phyloP scores from a whole-genome alignment of 1,140 invertebrate genomes.

The Carposina sasakii region DNA sequence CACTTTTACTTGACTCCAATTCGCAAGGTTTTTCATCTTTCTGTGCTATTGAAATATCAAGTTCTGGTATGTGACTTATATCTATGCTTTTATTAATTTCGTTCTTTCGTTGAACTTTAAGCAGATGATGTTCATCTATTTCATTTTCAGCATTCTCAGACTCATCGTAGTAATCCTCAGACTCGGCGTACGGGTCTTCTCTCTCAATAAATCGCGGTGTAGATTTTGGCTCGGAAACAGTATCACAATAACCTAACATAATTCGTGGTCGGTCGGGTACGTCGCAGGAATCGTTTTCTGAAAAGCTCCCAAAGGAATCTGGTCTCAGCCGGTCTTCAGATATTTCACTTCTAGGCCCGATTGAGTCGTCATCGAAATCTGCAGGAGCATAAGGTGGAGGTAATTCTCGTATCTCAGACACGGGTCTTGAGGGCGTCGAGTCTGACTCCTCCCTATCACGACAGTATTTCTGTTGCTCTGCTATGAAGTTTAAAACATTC shows the following conservation, averaged over 20 bases:
- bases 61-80: slow-evolving; percentile 34
- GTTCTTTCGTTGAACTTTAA: slow-evolving; percentile 68
- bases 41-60: slow-evolving; percentile 24
- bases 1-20: slow-evolving; percentile 53
- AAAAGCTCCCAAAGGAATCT: slow-evolving; percentile 64
- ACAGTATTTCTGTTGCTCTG: slow-evolving; percentile 83
- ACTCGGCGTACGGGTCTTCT: slow-evolving; percentile 61
- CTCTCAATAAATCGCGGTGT: slow-evolving; percentile 61
- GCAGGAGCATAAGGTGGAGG: slow-evolving; percentile 64
- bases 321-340: slow-evolving; percentile 61
- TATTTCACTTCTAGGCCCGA: slow-evolving; percentile 60
- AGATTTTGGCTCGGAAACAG: slow-evolving; percentile 54
- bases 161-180: slow-evolving; percentile 54
- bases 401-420: slow-evolving; percentile 68
- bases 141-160: slow-evolving; percentile 63
- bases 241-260: slow-evolving; percentile 47
- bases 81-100: slow-evolving; percentile 67
- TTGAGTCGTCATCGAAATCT: slow-evolving; percentile 63
- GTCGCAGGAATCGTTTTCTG: slow-evolving; percentile 62
- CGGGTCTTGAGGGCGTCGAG: slow-evolving; percentile 69
- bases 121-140: slow-evolving; percentile 54
- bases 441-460: slow-evolving; percentile 73
- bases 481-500: slow-evolving; percentile 82
- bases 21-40: slow-evolving; percentile 47
- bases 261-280: slow-evolving; percentile 40